Base-by-base conservation (phyloP, 2,113 vertebrate genomes). In the Lontra canadensis region DNA sequence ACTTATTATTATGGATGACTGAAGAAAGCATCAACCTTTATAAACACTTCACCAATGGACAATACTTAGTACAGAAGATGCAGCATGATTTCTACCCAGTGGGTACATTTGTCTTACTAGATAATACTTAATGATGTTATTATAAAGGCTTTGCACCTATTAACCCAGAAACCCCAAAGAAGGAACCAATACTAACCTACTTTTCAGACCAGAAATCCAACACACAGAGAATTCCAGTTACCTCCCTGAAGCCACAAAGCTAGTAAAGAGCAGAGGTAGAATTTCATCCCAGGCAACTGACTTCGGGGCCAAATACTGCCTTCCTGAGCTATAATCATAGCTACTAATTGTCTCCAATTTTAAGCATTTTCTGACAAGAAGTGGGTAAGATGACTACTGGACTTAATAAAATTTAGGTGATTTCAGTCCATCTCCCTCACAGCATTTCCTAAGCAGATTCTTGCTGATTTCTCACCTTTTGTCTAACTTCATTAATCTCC, bases 341-440 rank as follows among this genome's bases (percentile, higher is more conserved):
- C 36, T 92, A 93, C 67, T 36, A 81, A 44, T 36, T 57, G 20
- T 49, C 49, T 83, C 34, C 80, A 87, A 84, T 52, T 82, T 74
- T 69, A 94, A 49, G 3, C 71, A 65, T 80, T 90, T 97, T 84
- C 44, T 90, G 55, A n/a, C 14, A 83, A 87, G 21, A 94, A 80
- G 25, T 92, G 36, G 9, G 86, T 96, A 95, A 81, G 83, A 76
- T 42, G 8, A 87, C 6, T 59, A 29, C 29, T 61, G 36, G 17
- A 89, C 18, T 83, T 86, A 42, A 61, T 67, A 79, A 44, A 63
- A 47, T 47, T 88, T 82, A 95, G 49, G 44, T 71, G 11, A 94
- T 52, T 95, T 97, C 6, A 65, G 31, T 63, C 31, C 34, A 79
- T 25, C 8, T 88, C 21, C 6, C 29, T 17, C 25, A n/a, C 1